phyloP scores from a whole-genome alignment of 2,113 vertebrate species.

The Scortum barcoo region DNA sequence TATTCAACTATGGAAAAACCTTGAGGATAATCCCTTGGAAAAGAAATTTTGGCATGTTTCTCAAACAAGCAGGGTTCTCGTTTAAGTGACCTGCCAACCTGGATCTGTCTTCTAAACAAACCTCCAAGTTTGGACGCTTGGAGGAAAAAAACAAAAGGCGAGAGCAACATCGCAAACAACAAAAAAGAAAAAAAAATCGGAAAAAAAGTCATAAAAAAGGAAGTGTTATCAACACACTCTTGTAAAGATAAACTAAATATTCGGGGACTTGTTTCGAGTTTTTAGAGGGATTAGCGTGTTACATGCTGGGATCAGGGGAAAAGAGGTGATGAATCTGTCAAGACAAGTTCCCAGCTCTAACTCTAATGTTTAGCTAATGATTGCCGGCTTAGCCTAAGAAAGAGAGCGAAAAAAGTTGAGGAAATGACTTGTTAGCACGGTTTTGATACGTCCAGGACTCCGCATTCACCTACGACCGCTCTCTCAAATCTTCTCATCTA shows the following conservation, averaged over 20 bases:
- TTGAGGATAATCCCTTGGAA: conserved; percentile 77
- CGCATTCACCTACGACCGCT: conserved; percentile 78
- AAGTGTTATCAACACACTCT: conserved; percentile 8
- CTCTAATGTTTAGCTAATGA: conserved; percentile 84
- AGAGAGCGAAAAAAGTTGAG: conserved; percentile 74
- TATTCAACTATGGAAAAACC: conserved; percentile 81
- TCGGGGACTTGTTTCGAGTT: conserved; percentile 53
- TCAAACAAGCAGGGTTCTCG: conserved; percentile 66
- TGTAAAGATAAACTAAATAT: conserved; percentile 29
- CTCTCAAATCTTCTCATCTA: conserved; percentile 85
- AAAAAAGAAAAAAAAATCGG: not conserved
- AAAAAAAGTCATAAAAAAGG: not conserved
- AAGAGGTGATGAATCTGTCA: conserved; percentile 83
- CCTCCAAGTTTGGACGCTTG: conserved; percentile 16
- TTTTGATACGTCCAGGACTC: conserved; percentile 76
- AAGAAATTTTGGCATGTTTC: conserved; percentile 72
- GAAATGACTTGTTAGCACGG: conserved; percentile 84
- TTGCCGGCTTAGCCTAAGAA: conserved; percentile 72
- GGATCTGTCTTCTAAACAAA: conserved; percentile 65
- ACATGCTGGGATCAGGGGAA: conserved; percentile 72
- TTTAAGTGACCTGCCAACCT: conserved; percentile 66
- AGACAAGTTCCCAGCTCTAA: conserved; percentile 71
- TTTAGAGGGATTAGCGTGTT: conserved; percentile 66
- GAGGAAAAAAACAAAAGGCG: not conserved
- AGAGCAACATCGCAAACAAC: not conserved